phyloP scores from a whole-genome alignment of 2,113 vertebrate species.

The Telmatochromis sp. region DNA sequence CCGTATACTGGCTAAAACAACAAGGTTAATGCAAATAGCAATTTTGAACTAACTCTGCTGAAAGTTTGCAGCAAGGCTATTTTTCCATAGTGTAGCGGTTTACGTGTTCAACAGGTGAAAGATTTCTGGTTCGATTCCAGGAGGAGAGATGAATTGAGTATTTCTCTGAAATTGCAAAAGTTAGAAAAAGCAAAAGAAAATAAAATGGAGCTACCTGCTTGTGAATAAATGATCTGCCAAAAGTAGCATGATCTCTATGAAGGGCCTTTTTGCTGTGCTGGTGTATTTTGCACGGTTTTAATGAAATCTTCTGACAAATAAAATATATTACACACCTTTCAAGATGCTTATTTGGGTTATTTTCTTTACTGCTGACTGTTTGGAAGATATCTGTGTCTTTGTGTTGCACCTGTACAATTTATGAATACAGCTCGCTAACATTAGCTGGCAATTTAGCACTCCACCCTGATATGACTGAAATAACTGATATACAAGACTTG shows the following conservation, averaged over 20 bases:
- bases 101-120: fast-evolving
- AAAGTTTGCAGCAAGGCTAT: fast-evolving
- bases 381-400: neutral
- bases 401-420: neutral
- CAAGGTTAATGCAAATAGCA: fast-evolving
- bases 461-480: neutral
- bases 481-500: fast-evolving
- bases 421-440: neutral
- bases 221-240: neutral
- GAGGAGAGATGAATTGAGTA: fast-evolving
- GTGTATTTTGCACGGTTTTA: fast-evolving
- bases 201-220: fast-evolving
- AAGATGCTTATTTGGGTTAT: neutral
- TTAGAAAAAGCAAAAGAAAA: neutral
- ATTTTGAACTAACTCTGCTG: neutral
- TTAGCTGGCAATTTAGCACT: neutral
- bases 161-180: neutral
- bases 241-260: fast-evolving
- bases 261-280: fast-evolving
- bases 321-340: neutral
- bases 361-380: fast-evolving
- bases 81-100: fast-evolving
- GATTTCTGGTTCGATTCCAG: fast-evolving
- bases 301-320: neutral
- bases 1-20: fast-evolving